Percentiles rank a stretch among this genome's conserved stretches.
Conservation (phyloP, 2,888 invertebrate species). For the Eulithis prunata region DNA sequence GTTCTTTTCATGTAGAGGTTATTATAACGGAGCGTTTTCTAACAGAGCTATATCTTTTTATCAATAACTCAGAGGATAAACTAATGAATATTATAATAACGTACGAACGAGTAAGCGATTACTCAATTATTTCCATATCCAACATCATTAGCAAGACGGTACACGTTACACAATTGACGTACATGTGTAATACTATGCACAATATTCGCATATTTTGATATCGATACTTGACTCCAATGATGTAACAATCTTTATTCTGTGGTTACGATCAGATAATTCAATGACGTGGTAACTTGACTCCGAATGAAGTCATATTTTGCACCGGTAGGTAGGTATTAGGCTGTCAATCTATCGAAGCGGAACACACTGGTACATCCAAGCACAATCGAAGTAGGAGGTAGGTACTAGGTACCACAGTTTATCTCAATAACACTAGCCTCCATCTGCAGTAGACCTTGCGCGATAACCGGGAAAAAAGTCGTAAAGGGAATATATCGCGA, state of each 20-base stretch:
- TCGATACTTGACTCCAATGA: not conserved
- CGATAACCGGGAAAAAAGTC: too few relatives aligned
- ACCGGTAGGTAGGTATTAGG: too few relatives aligned
- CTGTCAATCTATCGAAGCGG: conserved; percentile 3
- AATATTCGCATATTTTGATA: conserved; percentile 8
- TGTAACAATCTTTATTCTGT: not conserved
- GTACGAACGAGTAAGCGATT: conserved; percentile 17
- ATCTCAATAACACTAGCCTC: too few relatives aligned
- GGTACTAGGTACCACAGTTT: too few relatives aligned
- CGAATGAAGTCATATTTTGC: not conserved
- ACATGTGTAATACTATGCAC: conserved; percentile 4
- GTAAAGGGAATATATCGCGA: too few relatives aligned
- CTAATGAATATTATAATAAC: conserved; percentile 7
- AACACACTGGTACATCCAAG: not conserved
- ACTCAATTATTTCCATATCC: conserved; percentile 26
- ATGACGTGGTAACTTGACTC: not conserved
- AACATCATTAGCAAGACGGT: conserved; percentile 13
- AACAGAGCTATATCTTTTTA: too few relatives aligned
- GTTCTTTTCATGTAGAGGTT: too few relatives aligned
- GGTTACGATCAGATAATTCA: not conserved
- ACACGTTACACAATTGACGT: conserved; percentile 19
- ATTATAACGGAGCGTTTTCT: too few relatives aligned
- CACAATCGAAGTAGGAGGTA: too few relatives aligned
- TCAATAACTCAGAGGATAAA: conserved; percentile 3
- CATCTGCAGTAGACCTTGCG: too few relatives aligned